Base-by-base conservation (phyloP, 1,140 invertebrate species). In the Bilobella aurantiaca region DNA sequence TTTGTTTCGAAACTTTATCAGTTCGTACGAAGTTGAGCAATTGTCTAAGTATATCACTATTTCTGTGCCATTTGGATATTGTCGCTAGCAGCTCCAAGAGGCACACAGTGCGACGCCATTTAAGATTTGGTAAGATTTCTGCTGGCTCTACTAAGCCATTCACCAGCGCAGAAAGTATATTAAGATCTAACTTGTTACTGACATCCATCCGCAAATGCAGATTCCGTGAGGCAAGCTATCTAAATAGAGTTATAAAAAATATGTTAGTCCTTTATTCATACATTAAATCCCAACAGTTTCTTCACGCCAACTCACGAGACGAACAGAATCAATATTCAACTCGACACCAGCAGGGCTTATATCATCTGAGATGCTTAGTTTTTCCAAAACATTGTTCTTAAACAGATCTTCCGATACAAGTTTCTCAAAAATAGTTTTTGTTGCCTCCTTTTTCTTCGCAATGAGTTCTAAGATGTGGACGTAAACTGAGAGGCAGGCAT, bases 81-180 rank as follows among this genome's bases (percentile, higher is more conserved):
- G 63, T n/a, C 18, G 29, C 58, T 1, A 68, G 31, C 1, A 68
- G 18, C 25, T 68, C 62, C 42, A 68, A 28, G 25, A 42, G 34
- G 29, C 30, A 64, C 18, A 34, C 31, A 16, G 62, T 60, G 2
- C 25, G 16, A 2, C 23, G 30, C 16, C 21, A 59, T 3, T 8
- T 8, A 18, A 25, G 8, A 3, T 34, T 57, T 30, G 5, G 12
- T 23, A 21, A 29, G 42, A 56, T 28, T 59, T 37, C 28, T 37
- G 8, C 31, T 5, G 12, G 12, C 23, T 53, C 49, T 28, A 21
- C 8, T 25, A 32, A 37, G 25, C 59, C 42, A 5, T 29, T 34
- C 16, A 65, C 37, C n/a, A 65, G 23, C 2, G 47, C 56, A 28
- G 1, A 29, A 3, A 59, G n/a, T 16, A 18, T 29, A 3, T 5